Conservation (phyloP, 2,113 vertebrate genomes). For the Prionailurus bengalensis region DNA sequence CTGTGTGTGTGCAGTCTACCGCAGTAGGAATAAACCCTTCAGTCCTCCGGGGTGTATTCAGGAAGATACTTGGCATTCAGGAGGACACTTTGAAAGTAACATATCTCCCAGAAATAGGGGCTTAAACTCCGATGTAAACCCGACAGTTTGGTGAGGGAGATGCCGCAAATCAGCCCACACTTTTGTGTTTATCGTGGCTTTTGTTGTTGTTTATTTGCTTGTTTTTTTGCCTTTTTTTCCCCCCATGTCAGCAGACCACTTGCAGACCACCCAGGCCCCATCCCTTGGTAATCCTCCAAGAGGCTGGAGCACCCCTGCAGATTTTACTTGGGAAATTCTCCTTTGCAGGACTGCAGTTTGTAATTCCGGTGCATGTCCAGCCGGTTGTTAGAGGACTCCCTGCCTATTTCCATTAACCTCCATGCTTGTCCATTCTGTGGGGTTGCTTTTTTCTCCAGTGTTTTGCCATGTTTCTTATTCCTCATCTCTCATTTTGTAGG, state of each 20-base stretch:
- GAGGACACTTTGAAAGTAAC: not conserved
- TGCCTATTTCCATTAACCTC: constrained; percentile 73
- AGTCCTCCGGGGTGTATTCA: not conserved
- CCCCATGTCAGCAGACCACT: not conserved
- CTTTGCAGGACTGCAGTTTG: not conserved
- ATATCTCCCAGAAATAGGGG: not conserved
- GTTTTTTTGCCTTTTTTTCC: not conserved
- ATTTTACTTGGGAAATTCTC: not conserved
- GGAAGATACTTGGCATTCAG: not conserved
- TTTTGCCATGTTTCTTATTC: constrained; percentile 80
- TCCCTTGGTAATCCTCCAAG: not conserved
- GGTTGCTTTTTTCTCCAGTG: constrained; percentile 69
- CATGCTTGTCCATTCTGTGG: constrained; percentile 66
- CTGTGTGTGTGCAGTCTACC: not conserved
- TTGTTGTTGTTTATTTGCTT: not conserved
- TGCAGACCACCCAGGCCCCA: not conserved
- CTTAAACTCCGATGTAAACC: fast-evolving
- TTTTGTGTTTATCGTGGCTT: not conserved
- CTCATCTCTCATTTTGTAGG: constrained; percentile 84
- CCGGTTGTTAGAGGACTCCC: constrained; percentile 53
- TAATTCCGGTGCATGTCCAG: constrained; percentile 46
- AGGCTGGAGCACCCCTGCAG: not conserved
- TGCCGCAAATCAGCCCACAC: fast-evolving
- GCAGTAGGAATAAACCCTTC: not conserved
- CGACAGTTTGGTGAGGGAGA: too few relatives aligned